Evolutionary conservation across 2,888 invertebrate species (phyloP), one percentile per base, ranked within the genome.

Genomic region (Cactoblastis cactorum): DNA sequence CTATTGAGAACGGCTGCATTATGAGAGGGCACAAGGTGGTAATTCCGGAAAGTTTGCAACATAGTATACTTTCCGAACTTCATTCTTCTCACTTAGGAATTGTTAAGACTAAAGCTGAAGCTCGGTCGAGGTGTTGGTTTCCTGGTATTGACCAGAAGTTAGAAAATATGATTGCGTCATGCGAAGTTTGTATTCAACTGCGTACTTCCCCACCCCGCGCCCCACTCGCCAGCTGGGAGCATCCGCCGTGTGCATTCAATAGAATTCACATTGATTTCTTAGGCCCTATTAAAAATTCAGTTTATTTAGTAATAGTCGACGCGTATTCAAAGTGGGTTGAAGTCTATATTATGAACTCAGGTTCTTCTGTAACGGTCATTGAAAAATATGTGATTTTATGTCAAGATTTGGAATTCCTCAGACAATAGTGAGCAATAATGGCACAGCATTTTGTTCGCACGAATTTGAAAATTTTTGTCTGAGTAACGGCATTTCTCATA

Each of bases 21-120:
- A 33, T 33, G 33, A 33, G 33, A n/a, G 33, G 33, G 9, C 33
- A 33, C n/a, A 33, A 33, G n/a, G 33, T n/a, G 11, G 3, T 33
- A 3, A 33, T 33, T n/a, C 33, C 33, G 11, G 33, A 33, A 33
- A n/a, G 33, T n/a, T 11, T 33, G n/a, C 33, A 33, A n/a, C 33
- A 33, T 1, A 9, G 11, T 19, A 33, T 51, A 32, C 15, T 51
- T 9, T 9, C 8, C 1, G 50, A 51, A 39, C 19, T 51, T 14
- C 45, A 51, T 22, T 11, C n/a, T 9, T 51, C 50, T 1, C 50
- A 51, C 28, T 19, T 51, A 12, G 46, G 50, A 0, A 60, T 65
- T 5, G 59, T 63, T 0, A 66, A 65, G 52, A 62, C 53, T 1
- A 67, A 66, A 54, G 56, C 59, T 4, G 63, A 64, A 51, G 63